Base-by-base conservation (phyloP, 2,797 vertebrate species). In the Phoebastria nigripes region DNA sequence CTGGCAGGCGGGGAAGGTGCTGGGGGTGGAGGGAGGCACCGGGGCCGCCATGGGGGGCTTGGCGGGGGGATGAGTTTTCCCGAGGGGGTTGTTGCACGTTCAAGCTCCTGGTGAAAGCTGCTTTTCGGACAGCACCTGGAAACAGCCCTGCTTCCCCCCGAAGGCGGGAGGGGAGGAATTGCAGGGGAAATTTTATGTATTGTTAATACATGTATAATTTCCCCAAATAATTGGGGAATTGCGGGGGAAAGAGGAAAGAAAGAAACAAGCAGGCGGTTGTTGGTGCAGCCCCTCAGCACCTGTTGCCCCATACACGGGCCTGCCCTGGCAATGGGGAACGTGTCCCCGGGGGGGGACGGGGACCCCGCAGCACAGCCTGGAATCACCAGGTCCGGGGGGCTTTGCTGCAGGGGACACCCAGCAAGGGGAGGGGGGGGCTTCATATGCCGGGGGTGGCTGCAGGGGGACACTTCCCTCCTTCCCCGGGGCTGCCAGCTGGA, bases 281-380 rank as follows among this genome's bases (percentile, higher is more conserved):
- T 4, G 41, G n/a, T 12, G 76, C 37, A 10, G 65, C 7, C 29
- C 25, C 18, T 17, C n/a, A 10, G 62, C 67, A 79, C 44, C 35
- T 56, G 62, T 3, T 52, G 39, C 18, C 29, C n/a, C 8, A 1
- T 19, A 11, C 4, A 4, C 33, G 25, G 56, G 20, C 25, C 42
- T 33, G 59, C 11, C 2, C 20, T 13, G 55, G 35, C 52, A 49
- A 9, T 9, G 18, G 6, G 31, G 25, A 58, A 10, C 15, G 16
- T 29, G 37, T 37, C 10, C 41, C 33, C 4, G 18, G 15, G 11
- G 26, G 7, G 1, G 1, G 8, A 10, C 15, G 6, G 8, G 62
- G 31, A 25, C 11, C 24, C 35, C 22, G 7, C 51, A 44, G 41
- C n/a, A 10, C 29, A 19, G 39, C 35, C 17, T 6, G n/a, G 24